These are phyloP conservation scores for Orthosia gracilis DNA, from an alignment of 2,888 invertebrate species.

Conservation along the genomic window DNA sequence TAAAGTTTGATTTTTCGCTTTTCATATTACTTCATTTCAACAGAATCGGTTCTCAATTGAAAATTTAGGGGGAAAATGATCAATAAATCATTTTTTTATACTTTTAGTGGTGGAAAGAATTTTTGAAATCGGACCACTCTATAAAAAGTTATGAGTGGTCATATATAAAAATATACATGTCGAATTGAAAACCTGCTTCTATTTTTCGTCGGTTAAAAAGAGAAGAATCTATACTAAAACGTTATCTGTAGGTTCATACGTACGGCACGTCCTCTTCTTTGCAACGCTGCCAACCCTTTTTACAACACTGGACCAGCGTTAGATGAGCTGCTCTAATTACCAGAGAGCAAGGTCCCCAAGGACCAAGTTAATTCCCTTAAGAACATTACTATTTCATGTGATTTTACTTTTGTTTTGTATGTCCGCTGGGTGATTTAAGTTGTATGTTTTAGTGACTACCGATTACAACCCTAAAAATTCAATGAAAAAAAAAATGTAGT, in stretches of 20 bases:
- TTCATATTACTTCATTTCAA: too few species aligned
- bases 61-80: too few species aligned
- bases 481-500: background rate
- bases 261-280: slow-evolving; percentile 29
- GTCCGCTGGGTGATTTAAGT: background rate
- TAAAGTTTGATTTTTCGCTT: too few species aligned
- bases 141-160: too few species aligned
- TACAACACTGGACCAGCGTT: slow-evolving; percentile 39
- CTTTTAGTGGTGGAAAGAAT: too few species aligned
- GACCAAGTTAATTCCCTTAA: slow-evolving; percentile 43
- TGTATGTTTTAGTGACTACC: background rate
- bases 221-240: slow-evolving; percentile 10
- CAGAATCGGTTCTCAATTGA: too few species aligned
- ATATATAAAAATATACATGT: too few species aligned
- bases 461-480: background rate
- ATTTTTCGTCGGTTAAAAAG: too few species aligned
- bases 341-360: slow-evolving; percentile 7
- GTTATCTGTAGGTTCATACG: background rate
- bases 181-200: too few species aligned
- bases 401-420: slow-evolving; percentile 43
- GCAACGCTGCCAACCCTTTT: slow-evolving; percentile 51
- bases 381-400: slow-evolving; percentile 43
- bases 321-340: slow-evolving; percentile 46
- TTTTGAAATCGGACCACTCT: too few species aligned
- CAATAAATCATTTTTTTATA: too few species aligned